Evolutionary conservation across 2,888 invertebrate genomes (phyloP), one percentile per base, ranked within the genome.

Genomic region (Elmis aenea): DNA sequence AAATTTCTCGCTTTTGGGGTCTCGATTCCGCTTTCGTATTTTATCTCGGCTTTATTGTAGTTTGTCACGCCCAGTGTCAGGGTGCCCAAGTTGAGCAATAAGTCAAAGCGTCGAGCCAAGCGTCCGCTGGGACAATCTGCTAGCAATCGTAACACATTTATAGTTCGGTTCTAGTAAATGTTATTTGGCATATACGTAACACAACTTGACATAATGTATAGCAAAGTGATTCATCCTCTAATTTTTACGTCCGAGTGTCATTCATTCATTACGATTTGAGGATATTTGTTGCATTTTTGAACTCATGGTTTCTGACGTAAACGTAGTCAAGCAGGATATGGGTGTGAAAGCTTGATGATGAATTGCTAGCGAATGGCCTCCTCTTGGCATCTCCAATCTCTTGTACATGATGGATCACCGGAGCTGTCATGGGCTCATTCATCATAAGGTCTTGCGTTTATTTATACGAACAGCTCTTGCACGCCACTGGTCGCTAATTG

Each of bases 391-490:
- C 66, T 66, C 61, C 66, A 66, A 67, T 67, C 66, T 66, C 63
- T 61, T 56, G 61, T 57, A 52, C 55, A 67, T 68, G 69, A 69
- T 69, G 63, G 67, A 69, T 68, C 62, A 60, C 64, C 64, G 60
- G 54, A 46, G 58, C 61, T 64, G 68, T 68, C 68, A 62, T 50
- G 51, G 48, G 50, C 57, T 58, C 67, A 67, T 68, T 66, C 61
- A 68, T 69, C 69, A 69, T 61, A 48, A 45, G 36, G 51, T 46
- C 55, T 50, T 38, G 48, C 48, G 41, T 23, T 38, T 23, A 25
- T 20, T 32, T 33, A 26, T 24, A 36, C 48, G 46, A 51, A 48
- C 51, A 49, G 46, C 33, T 38, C 39, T 46, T 33, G 28, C 49
- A 53, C 54, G 51, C 51, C 55, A 51, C 52, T 53, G 49, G 35